Evolutionary conservation across 2,797 vertebrate genomes (phyloP).

Genomic region (Hipposideros larvatus): DNA sequence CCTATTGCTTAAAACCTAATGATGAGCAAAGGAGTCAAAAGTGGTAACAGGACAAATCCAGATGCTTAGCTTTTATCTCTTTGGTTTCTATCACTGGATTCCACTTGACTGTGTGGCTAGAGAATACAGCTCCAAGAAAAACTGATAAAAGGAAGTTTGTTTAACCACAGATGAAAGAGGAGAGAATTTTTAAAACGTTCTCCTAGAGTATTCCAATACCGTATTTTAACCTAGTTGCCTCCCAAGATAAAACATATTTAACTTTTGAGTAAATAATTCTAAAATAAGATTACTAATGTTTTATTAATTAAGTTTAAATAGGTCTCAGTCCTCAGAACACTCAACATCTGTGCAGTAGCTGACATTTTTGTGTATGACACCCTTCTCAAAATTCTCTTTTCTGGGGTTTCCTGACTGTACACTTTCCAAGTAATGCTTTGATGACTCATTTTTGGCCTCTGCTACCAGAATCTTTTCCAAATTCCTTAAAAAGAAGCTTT

Average conservation of each 20-base stretch:
- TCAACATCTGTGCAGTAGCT: not conserved
- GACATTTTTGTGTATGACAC: not conserved
- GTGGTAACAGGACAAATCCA: slow-evolving; percentile 10
- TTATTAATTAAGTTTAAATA: slow-evolving; percentile 37
- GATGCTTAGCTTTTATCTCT: slow-evolving; percentile 44
- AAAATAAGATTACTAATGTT: not conserved
- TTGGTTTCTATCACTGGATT: slow-evolving; percentile 32
- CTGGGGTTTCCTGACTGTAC: slow-evolving; percentile 28
- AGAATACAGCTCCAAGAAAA: slow-evolving; percentile 51
- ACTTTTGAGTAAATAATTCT: slow-evolving; percentile 57
- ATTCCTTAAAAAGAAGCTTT: slow-evolving; percentile 53
- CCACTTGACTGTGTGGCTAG: not conserved
- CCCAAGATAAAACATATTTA: not conserved
- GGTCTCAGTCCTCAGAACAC: not conserved
- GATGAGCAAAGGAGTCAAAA: not conserved
- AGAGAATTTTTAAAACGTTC: not conserved
- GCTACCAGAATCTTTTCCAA: slow-evolving; percentile 4
- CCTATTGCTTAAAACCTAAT: slow-evolving; percentile 24
- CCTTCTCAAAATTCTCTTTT: not conserved
- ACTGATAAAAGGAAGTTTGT: slow-evolving; percentile 46
- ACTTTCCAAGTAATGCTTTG: slow-evolving; percentile 41
- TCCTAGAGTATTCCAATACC: not conserved
- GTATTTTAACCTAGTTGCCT: not conserved
- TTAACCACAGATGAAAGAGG: not conserved
- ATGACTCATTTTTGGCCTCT: slow-evolving; percentile 54